Evolutionary conservation across 2,797 vertebrate species (phyloP).

Genomic region (Triplophysa yarkandensis): DNA sequence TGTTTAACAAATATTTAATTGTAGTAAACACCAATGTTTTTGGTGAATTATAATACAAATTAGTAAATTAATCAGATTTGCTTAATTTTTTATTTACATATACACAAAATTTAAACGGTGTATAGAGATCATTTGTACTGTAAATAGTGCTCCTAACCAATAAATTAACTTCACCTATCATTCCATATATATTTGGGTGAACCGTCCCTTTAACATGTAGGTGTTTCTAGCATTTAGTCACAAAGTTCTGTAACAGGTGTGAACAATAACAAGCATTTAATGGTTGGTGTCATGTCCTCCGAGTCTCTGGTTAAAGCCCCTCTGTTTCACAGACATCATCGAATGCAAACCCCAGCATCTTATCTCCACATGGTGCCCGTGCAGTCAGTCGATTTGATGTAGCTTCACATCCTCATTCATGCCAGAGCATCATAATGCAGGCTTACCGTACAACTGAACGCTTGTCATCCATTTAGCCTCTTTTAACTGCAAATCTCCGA

Average conservation of each 20-base stretch:
- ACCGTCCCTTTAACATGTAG: background rate
- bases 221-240: background rate
- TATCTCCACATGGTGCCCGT: slow-evolving; percentile 24
- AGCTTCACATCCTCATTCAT: slow-evolving; percentile 46
- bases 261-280: background rate
- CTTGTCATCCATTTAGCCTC: slow-evolving; percentile 46
- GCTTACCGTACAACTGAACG: slow-evolving; percentile 40
- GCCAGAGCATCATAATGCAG: slow-evolving; percentile 41
- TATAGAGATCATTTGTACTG: too few species aligned
- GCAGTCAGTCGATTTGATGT: slow-evolving; percentile 38
- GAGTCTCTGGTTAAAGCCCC: slow-evolving; percentile 19
- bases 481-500: slow-evolving; percentile 25
- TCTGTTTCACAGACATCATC: slow-evolving; percentile 13
- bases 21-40: too few species aligned
- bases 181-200: background rate
- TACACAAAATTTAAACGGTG: too few species aligned
- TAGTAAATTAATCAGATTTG: too few species aligned
- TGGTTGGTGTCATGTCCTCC: background rate
- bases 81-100: too few species aligned
- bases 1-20: too few species aligned
- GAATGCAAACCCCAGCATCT: slow-evolving; percentile 14
- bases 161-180: background rate
- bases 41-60: too few species aligned
- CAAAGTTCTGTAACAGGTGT: slow-evolving; percentile 6
- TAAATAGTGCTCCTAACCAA: too few species aligned